phyloP scores from a whole-genome alignment of 2,888 invertebrate genomes.

The Acrobasis suavella region DNA sequence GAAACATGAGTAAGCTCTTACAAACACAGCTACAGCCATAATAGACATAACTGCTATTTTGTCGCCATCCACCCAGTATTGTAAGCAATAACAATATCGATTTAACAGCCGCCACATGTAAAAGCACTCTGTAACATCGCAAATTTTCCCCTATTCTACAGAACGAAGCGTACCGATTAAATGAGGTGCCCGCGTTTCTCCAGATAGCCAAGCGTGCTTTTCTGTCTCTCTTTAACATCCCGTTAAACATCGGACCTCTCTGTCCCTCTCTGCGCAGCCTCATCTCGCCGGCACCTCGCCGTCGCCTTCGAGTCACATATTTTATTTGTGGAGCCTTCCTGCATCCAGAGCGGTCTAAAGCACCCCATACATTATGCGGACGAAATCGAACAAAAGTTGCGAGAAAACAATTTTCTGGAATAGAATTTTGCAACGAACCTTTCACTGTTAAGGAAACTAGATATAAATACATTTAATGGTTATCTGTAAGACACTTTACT shows the following conservation, averaged over 20 bases:
- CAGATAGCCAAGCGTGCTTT: constrained; percentile 70
- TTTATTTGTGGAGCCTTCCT: constrained; percentile 81
- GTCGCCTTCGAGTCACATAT: constrained; percentile 82
- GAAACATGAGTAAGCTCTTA: neutral
- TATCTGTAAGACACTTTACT: no score
- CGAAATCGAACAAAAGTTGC: constrained; percentile 19
- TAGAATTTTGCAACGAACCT: neutral
- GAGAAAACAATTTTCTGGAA: constrained; percentile 14
- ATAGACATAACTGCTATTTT: neutral
- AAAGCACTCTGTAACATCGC: constrained; percentile 57
- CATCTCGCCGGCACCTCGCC: constrained; percentile 77
- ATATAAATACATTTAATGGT: no score
- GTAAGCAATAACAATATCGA: constrained; percentile 23
- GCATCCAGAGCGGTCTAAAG: constrained; percentile 75
- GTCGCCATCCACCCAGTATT: constrained; percentile 5
- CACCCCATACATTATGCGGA: constrained; percentile 53
- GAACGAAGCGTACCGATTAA: constrained; percentile 81
- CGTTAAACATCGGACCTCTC: constrained; percentile 44
- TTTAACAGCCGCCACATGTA: constrained; percentile 33
- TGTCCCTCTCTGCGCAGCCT: constrained; percentile 67
- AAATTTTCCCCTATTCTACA: constrained; percentile 75
- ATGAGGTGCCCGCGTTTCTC: constrained; percentile 82
- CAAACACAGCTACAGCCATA: constrained; percentile 3
- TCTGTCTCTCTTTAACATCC: constrained; percentile 50
- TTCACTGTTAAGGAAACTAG: neutral